These are phyloP conservation scores for Cervus canadensis DNA, from an alignment of 2,113 vertebrate species.

Conservation along the genomic window DNA sequence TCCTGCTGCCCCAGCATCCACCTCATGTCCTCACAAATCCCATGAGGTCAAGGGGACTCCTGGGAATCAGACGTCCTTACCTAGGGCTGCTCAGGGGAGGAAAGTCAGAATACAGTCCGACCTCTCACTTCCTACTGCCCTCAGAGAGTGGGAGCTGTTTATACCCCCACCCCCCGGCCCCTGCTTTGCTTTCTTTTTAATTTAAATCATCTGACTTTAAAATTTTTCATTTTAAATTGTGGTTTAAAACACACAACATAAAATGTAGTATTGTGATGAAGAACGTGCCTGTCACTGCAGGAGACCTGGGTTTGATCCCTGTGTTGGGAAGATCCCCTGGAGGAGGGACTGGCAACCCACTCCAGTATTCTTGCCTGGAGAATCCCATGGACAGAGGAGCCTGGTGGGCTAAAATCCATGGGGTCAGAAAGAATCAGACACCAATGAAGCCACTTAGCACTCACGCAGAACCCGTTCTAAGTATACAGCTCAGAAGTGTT, in stretches of 20 bases:
- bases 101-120: background rate
- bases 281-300: background rate
- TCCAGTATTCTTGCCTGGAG: background rate
- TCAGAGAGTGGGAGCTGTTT: background rate
- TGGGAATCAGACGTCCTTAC: background rate
- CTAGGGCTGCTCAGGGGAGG: background rate
- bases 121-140: background rate
- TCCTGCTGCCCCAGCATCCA: background rate
- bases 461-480: background rate
- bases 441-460: background rate
- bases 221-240: background rate
- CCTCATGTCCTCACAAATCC: background rate
- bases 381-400: background rate
- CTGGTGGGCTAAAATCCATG: fast-evolving
- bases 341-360: background rate
- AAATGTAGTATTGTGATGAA: background rate
- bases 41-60: background rate
- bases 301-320: background rate
- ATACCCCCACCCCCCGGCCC: too few species aligned
- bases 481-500: background rate
- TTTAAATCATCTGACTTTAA: background rate
- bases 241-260: background rate
- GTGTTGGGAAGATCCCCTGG: background rate
- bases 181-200: background rate
- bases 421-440: background rate